Evolutionary conservation across 2,113 vertebrate species (phyloP).

Genomic region (Oreocharis arfaki): DNA sequence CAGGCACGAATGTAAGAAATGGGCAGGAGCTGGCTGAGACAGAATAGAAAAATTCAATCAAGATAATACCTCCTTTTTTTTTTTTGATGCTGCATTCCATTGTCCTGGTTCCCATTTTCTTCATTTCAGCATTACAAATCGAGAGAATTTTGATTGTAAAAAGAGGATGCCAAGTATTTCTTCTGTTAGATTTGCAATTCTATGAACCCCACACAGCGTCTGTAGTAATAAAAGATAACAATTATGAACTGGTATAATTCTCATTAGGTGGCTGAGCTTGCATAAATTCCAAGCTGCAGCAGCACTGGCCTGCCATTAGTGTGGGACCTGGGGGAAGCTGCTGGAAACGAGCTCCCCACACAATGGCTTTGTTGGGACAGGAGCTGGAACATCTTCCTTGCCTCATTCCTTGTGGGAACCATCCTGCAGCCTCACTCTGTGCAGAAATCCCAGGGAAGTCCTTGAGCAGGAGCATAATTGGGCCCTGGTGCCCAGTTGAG

Average conservation of each 20-base stretch:
- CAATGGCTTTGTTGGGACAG: background rate
- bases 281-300: background rate
- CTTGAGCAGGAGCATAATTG: background rate
- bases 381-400: background rate
- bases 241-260: background rate
- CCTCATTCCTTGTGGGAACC: background rate
- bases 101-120: background rate
- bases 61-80: background rate
- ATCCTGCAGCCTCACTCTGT: background rate
- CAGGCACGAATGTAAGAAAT: background rate
- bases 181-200: background rate
- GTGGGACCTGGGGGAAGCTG: background rate
- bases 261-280: background rate
- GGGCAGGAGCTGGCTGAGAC: background rate
- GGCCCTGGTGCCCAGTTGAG: background rate
- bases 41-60: constrained; percentile 7
- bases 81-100: background rate
- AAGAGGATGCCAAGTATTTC: background rate
- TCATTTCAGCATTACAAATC: background rate
- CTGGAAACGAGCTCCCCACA: background rate
- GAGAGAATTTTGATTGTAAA: background rate
- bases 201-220: background rate
- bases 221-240: background rate
- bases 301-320: background rate
- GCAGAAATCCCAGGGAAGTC: constrained; percentile 3